These are phyloP conservation scores for Molanna angustata DNA, from an alignment of 2,888 invertebrate species.

Conservation along the genomic window DNA sequence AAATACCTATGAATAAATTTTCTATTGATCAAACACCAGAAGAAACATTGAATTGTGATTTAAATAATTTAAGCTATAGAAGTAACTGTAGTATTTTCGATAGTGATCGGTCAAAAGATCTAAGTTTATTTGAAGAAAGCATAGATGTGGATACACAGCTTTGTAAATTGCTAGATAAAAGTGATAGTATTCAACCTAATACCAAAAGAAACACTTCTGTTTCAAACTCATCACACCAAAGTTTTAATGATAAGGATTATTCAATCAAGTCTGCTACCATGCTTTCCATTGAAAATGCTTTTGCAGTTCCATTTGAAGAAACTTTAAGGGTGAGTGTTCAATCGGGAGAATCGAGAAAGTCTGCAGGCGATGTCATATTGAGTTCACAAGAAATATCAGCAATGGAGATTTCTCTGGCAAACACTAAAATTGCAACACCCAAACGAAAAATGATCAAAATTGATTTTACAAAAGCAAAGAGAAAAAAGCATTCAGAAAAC, in stretches of 20 bases:
- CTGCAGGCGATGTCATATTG: conserved; percentile 22
- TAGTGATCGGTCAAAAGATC: conserved; percentile 46
- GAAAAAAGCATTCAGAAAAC: conserved; percentile 1
- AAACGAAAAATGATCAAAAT: conserved; percentile 16
- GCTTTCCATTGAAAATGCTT: conserved; percentile 17
- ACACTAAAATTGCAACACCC: conserved; percentile 8
- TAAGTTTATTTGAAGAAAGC: conserved; percentile 59
- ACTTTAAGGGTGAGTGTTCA: neutral
- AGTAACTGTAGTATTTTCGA: conserved; percentile 23
- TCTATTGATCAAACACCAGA: no score
- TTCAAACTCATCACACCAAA: no score
- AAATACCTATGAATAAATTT: no score
- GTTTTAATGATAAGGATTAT: no score
- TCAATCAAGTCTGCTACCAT: no score
- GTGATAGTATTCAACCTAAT: no score
- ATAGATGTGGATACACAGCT: conserved; percentile 53
- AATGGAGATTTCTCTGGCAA: conserved; percentile 3
- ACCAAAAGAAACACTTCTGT: no score
- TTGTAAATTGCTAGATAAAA: conserved; percentile 47
- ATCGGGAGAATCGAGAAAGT: conserved; percentile 13
- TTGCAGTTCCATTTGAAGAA: conserved; percentile 17
- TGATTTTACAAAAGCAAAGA: conserved; percentile 4
- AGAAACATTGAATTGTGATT: no score
- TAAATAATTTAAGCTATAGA: conserved; percentile 8
- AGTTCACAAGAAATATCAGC: conserved; percentile 39